Percentiles rank a stretch among this genome's conserved stretches.
Evolutionary conservation across 2,888 invertebrate genomes (phyloP).

Genomic region (Erebia epiphron): DNA sequence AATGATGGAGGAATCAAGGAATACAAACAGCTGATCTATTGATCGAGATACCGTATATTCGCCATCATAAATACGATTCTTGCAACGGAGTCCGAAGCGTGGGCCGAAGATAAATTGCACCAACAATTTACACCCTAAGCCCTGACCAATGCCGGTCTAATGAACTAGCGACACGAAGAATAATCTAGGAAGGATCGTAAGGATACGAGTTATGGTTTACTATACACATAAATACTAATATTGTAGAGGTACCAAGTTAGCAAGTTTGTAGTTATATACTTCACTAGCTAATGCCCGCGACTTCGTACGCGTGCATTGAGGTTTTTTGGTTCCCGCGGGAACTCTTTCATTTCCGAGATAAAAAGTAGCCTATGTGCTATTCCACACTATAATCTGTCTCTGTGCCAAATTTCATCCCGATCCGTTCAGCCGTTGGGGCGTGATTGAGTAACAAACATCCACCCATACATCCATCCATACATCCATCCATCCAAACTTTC

Average conservation of each 20-base stretch:
- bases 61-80: slow-evolving; percentile 34
- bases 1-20: slow-evolving; percentile 12
- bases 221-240: slow-evolving; percentile 16
- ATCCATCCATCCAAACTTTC: too few relatives aligned
- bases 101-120: slow-evolving; percentile 64
- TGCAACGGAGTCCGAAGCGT: slow-evolving; percentile 52
- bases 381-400: too few relatives aligned
- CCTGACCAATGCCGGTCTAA: slow-evolving; percentile 72
- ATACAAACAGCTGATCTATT: slow-evolving; percentile 17
- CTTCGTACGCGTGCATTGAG: too few relatives aligned
- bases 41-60: slow-evolving; percentile 19
- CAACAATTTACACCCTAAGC: slow-evolving; percentile 62
- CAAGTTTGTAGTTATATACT: not conserved
- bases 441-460: too few relatives aligned
- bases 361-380: too few relatives aligned
- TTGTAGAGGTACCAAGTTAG: not conserved
- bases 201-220: slow-evolving; percentile 20
- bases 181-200: slow-evolving; percentile 28
- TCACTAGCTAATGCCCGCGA: too few relatives aligned
- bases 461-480: too few relatives aligned
- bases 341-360: too few relatives aligned
- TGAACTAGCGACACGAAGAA: slow-evolving; percentile 64
- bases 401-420: too few relatives aligned
- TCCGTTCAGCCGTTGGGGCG: too few relatives aligned
- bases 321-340: too few relatives aligned